Conservation (phyloP, 2,113 vertebrate species). For the Pterophyllum scalare region DNA sequence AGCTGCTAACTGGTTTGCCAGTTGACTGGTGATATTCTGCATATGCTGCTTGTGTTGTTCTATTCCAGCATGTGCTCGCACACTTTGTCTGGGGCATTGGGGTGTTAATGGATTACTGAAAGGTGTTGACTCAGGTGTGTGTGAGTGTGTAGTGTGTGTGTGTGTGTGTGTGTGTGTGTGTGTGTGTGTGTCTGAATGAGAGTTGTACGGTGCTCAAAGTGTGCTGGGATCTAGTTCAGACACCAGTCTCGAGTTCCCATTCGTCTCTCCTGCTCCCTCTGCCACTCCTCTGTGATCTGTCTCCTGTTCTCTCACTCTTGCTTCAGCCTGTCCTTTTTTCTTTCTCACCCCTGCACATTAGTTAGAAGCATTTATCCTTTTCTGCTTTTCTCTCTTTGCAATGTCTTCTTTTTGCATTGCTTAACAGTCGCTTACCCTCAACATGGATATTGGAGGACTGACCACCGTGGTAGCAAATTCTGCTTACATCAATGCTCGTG, state of each 20-base stretch:
- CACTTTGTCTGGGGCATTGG: constrained; percentile 79
- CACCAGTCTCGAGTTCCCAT: constrained; percentile 30
- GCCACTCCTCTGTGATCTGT: constrained; percentile 16
- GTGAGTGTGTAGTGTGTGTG: constrained; percentile 66
- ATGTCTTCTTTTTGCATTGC: constrained; percentile 57
- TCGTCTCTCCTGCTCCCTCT: constrained; percentile 36
- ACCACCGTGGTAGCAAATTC: constrained; percentile 86
- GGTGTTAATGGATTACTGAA: constrained; percentile 84
- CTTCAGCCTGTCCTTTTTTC: background rate
- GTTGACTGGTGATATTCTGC: constrained; percentile 23
- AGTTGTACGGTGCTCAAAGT: constrained; percentile 53
- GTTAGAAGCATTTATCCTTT: background rate
- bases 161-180: background rate
- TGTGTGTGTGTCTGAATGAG: constrained; percentile 9
- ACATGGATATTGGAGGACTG: constrained; percentile 84
- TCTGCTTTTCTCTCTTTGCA: background rate
- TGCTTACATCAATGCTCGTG: constrained; percentile 84
- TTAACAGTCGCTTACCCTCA: constrained; percentile 43
- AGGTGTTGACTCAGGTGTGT: constrained; percentile 87
- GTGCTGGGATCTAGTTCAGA: constrained; percentile 52
- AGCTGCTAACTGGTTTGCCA: constrained; percentile 50
- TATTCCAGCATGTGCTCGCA: constrained; percentile 48
- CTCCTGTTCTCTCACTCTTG: constrained; percentile 21
- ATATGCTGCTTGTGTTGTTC: constrained; percentile 8
- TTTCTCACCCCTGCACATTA: background rate